Evolutionary conservation across 2,888 invertebrate genomes (phyloP).

Genomic region (Dysmachus trigonus): DNA sequence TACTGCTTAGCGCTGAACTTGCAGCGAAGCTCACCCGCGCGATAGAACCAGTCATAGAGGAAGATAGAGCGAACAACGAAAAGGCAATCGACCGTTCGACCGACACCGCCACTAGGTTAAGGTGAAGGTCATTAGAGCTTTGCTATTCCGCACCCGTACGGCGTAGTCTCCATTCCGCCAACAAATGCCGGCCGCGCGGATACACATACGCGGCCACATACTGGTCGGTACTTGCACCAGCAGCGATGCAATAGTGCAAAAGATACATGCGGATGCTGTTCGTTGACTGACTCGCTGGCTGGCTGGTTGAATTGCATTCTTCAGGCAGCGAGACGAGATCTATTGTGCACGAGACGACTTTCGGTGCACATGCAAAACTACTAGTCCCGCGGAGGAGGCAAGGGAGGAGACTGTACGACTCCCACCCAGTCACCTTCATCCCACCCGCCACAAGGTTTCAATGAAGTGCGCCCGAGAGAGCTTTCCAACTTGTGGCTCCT

Average conservation of each 20-base stretch:
- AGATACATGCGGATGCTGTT: background rate
- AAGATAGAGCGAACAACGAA: conserved; percentile 34
- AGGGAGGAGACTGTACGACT: background rate
- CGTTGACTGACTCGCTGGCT: no score
- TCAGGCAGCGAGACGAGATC: conserved; percentile 13
- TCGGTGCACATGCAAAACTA: conserved; percentile 32
- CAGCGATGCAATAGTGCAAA: background rate
- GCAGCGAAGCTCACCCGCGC: background rate
- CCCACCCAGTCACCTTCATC: background rate
- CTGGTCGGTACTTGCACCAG: background rate
- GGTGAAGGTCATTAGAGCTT: conserved; percentile 63
- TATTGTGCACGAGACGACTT: background rate
- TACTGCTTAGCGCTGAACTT: conserved; percentile 41
- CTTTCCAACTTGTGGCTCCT: conserved; percentile 33
- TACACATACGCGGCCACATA: conserved; percentile 21
- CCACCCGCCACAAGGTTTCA: conserved; percentile 23
- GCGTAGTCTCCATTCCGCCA: background rate
- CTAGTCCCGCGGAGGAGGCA: background rate
- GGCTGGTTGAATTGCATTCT: no score
- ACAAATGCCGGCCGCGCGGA: conserved; percentile 11
- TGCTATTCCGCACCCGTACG: conserved; percentile 7
- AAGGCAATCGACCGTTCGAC: conserved; percentile 65
- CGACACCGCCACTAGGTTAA: conserved; percentile 66
- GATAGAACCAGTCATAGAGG: conserved; percentile 29
- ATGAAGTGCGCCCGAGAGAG: conserved; percentile 25